These are phyloP conservation scores for Empis stercorea DNA, from an alignment of 2,888 invertebrate genomes.

Conservation along the genomic window DNA sequence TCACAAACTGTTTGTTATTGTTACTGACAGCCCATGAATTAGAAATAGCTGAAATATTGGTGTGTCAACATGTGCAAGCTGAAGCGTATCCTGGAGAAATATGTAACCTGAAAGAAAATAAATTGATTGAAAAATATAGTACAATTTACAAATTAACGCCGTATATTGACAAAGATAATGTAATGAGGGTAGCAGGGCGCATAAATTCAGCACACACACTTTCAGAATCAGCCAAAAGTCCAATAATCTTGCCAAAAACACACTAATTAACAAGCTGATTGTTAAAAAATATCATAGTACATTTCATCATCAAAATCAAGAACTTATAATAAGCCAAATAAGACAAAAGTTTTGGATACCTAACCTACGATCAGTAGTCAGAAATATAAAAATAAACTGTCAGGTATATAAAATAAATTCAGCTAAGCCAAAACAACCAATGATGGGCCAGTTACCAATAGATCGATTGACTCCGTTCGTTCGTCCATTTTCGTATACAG, in stretches of 20 bases:
- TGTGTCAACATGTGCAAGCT: background rate
- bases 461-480: conserved; percentile 13
- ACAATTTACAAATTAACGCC: background rate
- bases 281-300: conserved; percentile 3
- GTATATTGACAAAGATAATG: background rate
- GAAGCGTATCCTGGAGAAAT: background rate
- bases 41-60: conserved; percentile 1
- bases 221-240: background rate
- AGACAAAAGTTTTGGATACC: conserved; percentile 5
- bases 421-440: conserved; percentile 4
- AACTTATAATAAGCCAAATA: conserved; percentile 5
- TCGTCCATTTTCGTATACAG: conserved; percentile 12
- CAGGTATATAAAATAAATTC: conserved; percentile 1
- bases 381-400: conserved; percentile 4
- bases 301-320: conserved; percentile 6
- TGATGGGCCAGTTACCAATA: conserved; percentile 12
- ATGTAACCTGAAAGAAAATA: background rate
- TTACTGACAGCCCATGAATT: conserved; percentile 3
- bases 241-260: conserved; percentile 2
- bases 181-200: background rate
- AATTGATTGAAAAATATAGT: background rate
- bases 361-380: background rate
- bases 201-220: background rate
- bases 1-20: too few species aligned
- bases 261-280: conserved; percentile 3